Conservation (phyloP, 2,888 invertebrate genomes). For the Steinernema hermaphroditum region DNA sequence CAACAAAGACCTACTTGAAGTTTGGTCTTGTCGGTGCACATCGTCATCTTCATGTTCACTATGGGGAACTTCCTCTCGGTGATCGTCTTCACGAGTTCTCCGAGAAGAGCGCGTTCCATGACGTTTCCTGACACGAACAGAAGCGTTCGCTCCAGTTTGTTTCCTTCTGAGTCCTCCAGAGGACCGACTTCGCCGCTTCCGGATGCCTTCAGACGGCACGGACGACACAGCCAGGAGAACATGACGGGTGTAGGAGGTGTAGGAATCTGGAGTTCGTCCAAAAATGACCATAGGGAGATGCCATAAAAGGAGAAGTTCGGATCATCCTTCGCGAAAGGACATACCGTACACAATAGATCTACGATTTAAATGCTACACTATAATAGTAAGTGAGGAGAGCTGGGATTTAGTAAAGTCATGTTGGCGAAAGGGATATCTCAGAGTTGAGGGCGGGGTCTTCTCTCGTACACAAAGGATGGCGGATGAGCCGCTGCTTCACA, state of each 20-base stretch:
- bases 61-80: background rate
- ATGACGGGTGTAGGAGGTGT: background rate
- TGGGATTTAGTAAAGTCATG: no score
- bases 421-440: no score
- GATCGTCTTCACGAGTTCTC: background rate
- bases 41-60: background rate
- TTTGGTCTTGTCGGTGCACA: background rate
- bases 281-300: no score
- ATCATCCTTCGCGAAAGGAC: no score
- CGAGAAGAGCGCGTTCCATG: conserved; percentile 19
- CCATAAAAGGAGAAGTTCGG: no score
- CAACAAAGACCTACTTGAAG: no score
- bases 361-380: no score
- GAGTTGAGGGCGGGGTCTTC: no score
- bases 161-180: background rate
- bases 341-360: no score
- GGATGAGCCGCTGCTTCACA: no score
- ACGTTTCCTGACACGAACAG: background rate
- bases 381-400: no score
- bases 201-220: background rate
- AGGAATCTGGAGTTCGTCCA: background rate
- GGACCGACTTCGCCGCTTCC: conserved; percentile 3
- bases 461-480: no score
- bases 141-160: background rate
- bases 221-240: conserved; percentile 11